Conservation (phyloP, 2,797 vertebrate genomes). For the Hydrophis major region DNA sequence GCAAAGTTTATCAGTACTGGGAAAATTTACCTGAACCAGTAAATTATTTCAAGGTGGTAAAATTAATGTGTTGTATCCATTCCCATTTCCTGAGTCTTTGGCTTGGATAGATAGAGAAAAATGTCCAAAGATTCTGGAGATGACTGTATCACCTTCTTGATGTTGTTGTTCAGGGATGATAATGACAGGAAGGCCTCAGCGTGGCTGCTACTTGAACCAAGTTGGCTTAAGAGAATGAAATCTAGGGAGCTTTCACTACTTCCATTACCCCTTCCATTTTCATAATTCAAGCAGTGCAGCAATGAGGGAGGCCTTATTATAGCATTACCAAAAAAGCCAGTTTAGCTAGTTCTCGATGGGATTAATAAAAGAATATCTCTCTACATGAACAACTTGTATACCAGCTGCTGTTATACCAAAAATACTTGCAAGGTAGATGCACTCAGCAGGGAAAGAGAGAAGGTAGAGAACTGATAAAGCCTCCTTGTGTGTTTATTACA, state of each 20-base stretch:
- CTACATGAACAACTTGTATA: not conserved
- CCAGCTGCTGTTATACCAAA: not conserved
- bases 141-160: not conserved
- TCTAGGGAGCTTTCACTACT: not conserved
- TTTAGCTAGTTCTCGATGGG: not conserved
- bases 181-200: not conserved
- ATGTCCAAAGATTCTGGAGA: not conserved
- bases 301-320: not conserved
- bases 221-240: not conserved
- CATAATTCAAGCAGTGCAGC: not conserved
- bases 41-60: not conserved
- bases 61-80: not conserved
- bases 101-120: not conserved
- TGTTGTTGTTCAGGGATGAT: not conserved
- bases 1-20: not conserved
- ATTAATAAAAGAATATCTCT: not conserved
- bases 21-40: not conserved
- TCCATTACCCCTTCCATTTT: not conserved
- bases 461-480: not conserved
- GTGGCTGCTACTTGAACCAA: not conserved
- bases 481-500: not conserved
- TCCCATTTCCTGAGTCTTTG: not conserved
- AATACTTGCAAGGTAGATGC: not conserved
- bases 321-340: not conserved
- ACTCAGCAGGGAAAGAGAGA: not conserved